A percentile compares a stretch with the other conserved stretches of the same genome.
These are phyloP conservation scores for Polyodon spathula DNA, from an alignment of 2,113 vertebrate species.

Conservation along the genomic window DNA sequence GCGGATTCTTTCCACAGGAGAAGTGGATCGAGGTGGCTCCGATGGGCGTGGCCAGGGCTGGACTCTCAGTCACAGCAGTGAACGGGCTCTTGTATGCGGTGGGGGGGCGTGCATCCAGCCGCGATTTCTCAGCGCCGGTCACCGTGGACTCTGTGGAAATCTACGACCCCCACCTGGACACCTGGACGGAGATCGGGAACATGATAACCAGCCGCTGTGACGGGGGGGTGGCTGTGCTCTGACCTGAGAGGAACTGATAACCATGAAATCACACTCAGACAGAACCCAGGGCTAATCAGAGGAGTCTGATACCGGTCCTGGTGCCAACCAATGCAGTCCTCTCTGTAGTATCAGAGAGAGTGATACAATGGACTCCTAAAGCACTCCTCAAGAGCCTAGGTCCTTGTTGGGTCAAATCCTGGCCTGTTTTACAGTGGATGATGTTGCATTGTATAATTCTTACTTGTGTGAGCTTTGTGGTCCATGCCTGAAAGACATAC, in stretches of 20 bases:
- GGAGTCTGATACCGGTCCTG: too few species aligned
- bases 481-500: too few species aligned
- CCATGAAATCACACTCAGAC: background rate
- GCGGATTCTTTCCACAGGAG: slow-evolving; percentile 66
- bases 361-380: too few species aligned
- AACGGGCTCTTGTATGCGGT: slow-evolving; percentile 86
- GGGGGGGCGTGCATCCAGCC: slow-evolving; percentile 76
- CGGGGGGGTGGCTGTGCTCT: slow-evolving; percentile 83
- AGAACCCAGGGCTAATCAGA: background rate
- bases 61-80: slow-evolving; percentile 79
- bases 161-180: slow-evolving; percentile 89
- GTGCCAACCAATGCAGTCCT: too few species aligned
- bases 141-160: slow-evolving; percentile 93
- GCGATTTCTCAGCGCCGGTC: slow-evolving; percentile 84
- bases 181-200: slow-evolving; percentile 88
- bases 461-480: too few species aligned
- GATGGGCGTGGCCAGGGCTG: slow-evolving; percentile 80
- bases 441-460: too few species aligned
- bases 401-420: too few species aligned
- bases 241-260: slow-evolving; percentile 21
- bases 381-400: too few species aligned
- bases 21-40: slow-evolving; percentile 87
- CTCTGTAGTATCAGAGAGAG: too few species aligned
- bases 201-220: slow-evolving; percentile 98
- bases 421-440: too few species aligned